Conservation (phyloP, 2,888 invertebrate genomes). For the Tanypteryx hageni region DNA sequence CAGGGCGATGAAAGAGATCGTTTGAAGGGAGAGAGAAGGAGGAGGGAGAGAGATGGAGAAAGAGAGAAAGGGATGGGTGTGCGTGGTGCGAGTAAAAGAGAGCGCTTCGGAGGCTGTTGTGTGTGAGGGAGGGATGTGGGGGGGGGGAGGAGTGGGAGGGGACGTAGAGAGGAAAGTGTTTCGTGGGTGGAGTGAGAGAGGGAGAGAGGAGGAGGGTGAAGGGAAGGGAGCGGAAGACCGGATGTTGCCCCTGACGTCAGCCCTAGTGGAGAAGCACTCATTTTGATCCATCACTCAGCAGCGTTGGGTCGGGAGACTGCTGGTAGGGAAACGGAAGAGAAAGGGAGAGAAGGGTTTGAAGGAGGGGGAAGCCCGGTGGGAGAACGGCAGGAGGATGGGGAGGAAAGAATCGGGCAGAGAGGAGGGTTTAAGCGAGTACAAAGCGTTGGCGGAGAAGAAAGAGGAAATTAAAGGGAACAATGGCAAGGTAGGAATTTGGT, state of each 20-base stretch:
- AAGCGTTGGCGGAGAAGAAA: neutral
- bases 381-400: no score
- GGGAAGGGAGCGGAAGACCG: neutral
- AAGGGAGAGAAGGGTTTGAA: neutral
- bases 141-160: neutral
- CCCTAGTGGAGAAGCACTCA: constrained; percentile 47
- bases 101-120: neutral
- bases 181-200: neutral
- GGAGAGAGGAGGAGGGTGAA: neutral
- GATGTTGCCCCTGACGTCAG: constrained; percentile 57
- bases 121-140: neutral
- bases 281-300: constrained; percentile 41
- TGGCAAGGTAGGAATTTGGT: neutral
- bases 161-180: neutral
- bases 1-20: constrained; percentile 21
- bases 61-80: neutral
- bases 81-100: neutral
- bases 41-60: neutral
- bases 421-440: neutral
- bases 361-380: neutral
- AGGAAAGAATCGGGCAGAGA: neutral
- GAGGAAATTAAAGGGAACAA: constrained; percentile 44
- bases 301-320: no score
- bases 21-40: neutral
- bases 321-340: neutral